Conservation (phyloP, 2,113 vertebrate genomes). For the Rissa tridactyla region DNA sequence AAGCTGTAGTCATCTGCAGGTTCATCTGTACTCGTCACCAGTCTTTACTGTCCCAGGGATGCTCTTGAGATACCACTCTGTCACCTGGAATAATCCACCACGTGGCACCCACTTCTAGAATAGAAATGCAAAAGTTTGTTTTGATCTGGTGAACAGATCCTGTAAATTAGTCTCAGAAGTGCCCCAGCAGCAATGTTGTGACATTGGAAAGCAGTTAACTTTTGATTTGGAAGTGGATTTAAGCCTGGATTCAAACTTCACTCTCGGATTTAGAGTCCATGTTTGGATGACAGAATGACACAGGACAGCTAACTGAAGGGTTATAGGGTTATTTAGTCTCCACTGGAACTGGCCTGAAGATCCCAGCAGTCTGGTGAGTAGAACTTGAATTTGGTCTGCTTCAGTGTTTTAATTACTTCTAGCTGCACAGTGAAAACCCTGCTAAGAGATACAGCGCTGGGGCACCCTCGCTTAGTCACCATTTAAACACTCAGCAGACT, state of each 20-base stretch:
- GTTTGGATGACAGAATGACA: neutral
- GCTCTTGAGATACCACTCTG: neutral
- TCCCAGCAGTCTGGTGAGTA: neutral
- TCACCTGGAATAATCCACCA: neutral
- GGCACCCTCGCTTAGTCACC: neutral
- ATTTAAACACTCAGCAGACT: neutral
- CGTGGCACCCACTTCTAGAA: neutral
- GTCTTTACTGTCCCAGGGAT: neutral
- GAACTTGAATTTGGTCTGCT: neutral
- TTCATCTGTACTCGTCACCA: neutral
- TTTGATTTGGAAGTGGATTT: neutral
- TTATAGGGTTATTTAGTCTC: neutral
- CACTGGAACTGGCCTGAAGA: neutral
- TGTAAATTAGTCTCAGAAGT: neutral
- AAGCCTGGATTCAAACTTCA: neutral
- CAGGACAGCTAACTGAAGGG: neutral
- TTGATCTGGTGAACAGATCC: neutral
- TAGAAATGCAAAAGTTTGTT: neutral
- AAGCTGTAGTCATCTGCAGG: neutral
- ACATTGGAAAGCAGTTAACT: neutral
- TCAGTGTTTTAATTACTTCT: neutral
- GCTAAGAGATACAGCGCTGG: neutral
- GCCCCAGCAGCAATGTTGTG: neutral
- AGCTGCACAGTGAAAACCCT: neutral
- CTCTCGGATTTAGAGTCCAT: neutral